phyloP scores from a whole-genome alignment of 2,113 vertebrate species.

The Lepus timidus region DNA sequence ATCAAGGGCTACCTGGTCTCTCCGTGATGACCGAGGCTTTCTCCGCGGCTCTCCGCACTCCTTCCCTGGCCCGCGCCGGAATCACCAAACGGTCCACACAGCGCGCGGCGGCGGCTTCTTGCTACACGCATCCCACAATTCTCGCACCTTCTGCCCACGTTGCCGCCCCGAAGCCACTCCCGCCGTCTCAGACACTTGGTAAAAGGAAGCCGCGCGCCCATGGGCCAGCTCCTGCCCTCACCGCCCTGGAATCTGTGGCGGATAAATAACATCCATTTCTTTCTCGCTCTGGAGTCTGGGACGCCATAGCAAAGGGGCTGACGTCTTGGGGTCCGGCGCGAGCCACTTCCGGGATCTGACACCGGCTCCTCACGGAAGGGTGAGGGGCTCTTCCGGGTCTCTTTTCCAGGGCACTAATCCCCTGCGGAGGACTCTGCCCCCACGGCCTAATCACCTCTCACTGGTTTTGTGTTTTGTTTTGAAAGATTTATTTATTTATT shows the following conservation, averaged over 20 bases:
- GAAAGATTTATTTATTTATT: no score
- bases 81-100: neutral
- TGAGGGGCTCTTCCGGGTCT: neutral
- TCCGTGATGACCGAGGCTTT: neutral
- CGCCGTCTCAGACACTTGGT: no score
- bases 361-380: neutral
- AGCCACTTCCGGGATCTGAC: neutral
- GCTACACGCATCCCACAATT: neutral
- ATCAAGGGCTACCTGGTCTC: neutral
- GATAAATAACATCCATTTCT: neutral
- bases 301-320: neutral
- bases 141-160: neutral
- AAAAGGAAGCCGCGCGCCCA: no score
- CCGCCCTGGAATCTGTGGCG: no score
- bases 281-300: neutral
- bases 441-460: neutral
- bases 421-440: neutral
- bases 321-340: neutral
- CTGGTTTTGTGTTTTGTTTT: no score
- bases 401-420: neutral
- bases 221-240: no score
- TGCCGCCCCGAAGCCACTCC: neutral
- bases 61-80: neutral
- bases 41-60: neutral
- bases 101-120: neutral